Evolutionary conservation across 2,888 invertebrate species (phyloP).

Genomic region (Nudaria mundana): DNA sequence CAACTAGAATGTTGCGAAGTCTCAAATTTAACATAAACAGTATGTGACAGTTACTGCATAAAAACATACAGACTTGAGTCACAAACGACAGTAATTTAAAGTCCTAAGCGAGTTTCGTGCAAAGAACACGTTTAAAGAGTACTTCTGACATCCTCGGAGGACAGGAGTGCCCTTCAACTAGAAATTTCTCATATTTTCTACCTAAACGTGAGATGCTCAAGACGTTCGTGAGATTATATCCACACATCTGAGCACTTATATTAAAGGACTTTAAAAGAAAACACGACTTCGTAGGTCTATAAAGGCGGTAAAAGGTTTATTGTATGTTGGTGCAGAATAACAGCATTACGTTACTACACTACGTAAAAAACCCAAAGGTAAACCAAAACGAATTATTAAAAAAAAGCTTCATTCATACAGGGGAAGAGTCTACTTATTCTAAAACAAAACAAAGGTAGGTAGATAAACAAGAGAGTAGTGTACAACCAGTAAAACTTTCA

Average conservation of each 20-base stretch:
- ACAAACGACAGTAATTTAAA: conserved; percentile 34
- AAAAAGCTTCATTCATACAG: too few relatives aligned
- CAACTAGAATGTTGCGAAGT: too few relatives aligned
- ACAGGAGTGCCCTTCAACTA: conserved; percentile 41
- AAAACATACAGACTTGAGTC: too few relatives aligned
- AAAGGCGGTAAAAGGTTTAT: conserved; percentile 27
- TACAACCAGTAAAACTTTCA: too few relatives aligned
- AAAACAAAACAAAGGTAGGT: too few relatives aligned
- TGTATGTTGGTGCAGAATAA: conserved; percentile 14
- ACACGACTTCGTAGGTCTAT: conserved; percentile 20
- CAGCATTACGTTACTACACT: too few relatives aligned
- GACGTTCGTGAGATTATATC: conserved; percentile 40
- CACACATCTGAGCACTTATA: conserved; percentile 40
- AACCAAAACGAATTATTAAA: too few relatives aligned
- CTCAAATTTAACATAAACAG: too few relatives aligned
- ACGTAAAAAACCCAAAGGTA: conserved; percentile 12
- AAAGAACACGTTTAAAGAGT: conserved; percentile 42
- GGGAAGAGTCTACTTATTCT: too few relatives aligned
- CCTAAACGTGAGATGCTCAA: conserved; percentile 41
- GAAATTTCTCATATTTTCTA: conserved; percentile 48
- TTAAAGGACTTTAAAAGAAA: conserved; percentile 39
- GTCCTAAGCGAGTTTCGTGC: conserved; percentile 39
- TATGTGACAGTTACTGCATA: too few relatives aligned
- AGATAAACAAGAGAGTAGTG: too few relatives aligned
- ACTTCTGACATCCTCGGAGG: conserved; percentile 32